A percentile compares a stretch with the other conserved stretches of the same genome.
Conservation (phyloP, 2,797 vertebrate genomes). For the Anableps anableps region DNA sequence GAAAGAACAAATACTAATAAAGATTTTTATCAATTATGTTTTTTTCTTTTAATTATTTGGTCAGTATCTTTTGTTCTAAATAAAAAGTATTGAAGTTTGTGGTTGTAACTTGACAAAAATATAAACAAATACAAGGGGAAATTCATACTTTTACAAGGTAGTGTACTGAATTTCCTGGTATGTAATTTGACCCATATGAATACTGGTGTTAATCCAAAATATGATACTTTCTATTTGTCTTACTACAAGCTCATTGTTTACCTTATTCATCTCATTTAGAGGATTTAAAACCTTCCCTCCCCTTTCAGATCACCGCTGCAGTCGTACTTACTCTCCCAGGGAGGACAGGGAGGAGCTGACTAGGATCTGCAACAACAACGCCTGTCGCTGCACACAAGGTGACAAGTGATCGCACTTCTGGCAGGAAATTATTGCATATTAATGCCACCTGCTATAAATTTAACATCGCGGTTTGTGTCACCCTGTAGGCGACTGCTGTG, state of each 20-base stretch:
- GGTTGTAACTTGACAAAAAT: not conserved
- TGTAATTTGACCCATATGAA: not conserved
- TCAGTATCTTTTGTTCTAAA: not conserved
- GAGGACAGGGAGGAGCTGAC: constrained; percentile 69
- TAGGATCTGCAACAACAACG: constrained; percentile 72
- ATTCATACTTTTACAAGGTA: not conserved
- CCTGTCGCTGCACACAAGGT: constrained; percentile 82
- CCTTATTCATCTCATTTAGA: not conserved
- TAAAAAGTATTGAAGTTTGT: not conserved
- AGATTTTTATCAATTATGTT: not conserved
- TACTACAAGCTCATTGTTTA: not conserved
- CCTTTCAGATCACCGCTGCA: constrained; percentile 76
- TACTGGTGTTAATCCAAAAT: not conserved
- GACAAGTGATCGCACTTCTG: not conserved
- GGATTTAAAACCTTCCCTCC: not conserved
- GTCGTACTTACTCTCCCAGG: constrained; percentile 69
- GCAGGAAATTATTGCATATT: fast-evolving
- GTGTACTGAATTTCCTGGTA: too few relatives aligned
- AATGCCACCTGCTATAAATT: not conserved
- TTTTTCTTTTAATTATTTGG: not conserved
- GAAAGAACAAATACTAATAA: not conserved
- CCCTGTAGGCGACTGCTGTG: constrained; percentile 76
- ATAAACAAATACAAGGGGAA: not conserved
- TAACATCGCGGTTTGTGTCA: not conserved
- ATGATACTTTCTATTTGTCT: not conserved